phyloP scores from a whole-genome alignment of 2,113 vertebrate species.

The Cricetomys ansorgei region DNA sequence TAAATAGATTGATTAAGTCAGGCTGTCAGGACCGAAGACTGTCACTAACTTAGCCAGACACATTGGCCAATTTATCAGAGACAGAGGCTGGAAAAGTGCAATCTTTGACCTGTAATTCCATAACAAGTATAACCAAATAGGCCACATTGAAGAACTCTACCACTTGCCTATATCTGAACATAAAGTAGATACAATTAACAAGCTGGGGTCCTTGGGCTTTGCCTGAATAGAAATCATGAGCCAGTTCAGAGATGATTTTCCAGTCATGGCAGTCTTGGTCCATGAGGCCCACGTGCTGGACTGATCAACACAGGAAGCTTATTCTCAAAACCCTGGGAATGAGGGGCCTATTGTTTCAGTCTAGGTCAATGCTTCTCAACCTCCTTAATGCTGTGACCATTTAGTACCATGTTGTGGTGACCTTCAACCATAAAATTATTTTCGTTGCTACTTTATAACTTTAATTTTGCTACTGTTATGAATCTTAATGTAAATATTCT shows the following conservation, averaged over 20 bases:
- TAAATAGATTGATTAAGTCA: constrained; percentile 88
- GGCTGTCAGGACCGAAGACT: constrained; percentile 83
- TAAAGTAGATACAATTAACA: background rate
- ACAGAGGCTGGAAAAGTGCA: constrained; percentile 78
- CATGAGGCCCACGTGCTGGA: too few relatives aligned
- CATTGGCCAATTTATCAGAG: constrained; percentile 83
- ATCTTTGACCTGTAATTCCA: constrained; percentile 79
- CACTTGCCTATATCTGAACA: constrained; percentile 39
- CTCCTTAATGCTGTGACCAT: too few relatives aligned
- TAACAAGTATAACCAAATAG: constrained; percentile 82
- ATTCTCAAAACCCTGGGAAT: background rate
- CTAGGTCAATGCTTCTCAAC: too few relatives aligned
- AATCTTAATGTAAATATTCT: too few relatives aligned
- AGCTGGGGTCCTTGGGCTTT: background rate
- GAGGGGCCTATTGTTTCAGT: background rate
- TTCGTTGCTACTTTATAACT: too few relatives aligned
- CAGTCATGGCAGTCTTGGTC: background rate
- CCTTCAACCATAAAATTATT: too few relatives aligned
- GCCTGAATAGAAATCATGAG: background rate
- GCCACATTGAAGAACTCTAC: constrained; percentile 50
- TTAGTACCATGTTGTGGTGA: too few relatives aligned
- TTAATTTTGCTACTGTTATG: too few relatives aligned
- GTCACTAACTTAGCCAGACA: constrained; percentile 75
- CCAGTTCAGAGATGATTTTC: background rate
- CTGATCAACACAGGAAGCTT: background rate